A percentile compares a stretch with the other conserved stretches of the same genome.
phyloP scores from a whole-genome alignment of 2,888 invertebrate species.

The Dolichopus griseipennis region DNA sequence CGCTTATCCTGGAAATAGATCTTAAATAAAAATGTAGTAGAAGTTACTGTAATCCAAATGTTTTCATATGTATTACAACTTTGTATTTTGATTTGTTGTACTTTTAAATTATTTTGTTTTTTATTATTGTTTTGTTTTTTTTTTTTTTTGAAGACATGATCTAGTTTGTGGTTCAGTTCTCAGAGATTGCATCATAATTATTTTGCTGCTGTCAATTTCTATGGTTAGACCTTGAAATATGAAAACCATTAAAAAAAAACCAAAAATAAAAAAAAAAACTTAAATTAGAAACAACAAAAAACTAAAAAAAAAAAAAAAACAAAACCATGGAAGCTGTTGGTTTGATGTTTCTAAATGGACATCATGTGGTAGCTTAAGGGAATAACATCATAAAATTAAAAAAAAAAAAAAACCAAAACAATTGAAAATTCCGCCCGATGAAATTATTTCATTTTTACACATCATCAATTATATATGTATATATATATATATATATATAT shows the following conservation, averaged over 20 bases:
- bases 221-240: not conserved
- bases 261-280: not conserved
- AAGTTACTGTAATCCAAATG: not conserved
- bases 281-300: not conserved
- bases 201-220: not conserved
- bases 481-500: too few species aligned
- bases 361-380: slow-evolving; percentile 1
- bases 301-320: not conserved
- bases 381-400: not conserved
- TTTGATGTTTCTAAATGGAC: not conserved
- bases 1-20: not conserved
- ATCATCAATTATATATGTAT: not conserved
- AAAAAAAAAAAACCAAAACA: not conserved
- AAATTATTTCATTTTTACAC: slow-evolving; percentile 3
- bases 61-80: not conserved
- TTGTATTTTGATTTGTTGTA: not conserved
- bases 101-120: too few species aligned
- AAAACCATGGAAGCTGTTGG: not conserved
- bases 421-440: not conserved
- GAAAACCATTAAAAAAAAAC: not conserved
- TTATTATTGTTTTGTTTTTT: too few species aligned
- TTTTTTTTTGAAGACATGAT: not conserved
- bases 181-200: not conserved
- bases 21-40: not conserved
- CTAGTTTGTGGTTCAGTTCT: not conserved